Percentiles rank a stretch among this genome's conserved stretches.
Evolutionary conservation across 2,888 invertebrate species (phyloP).

Genomic region (Mythimna loreyi): DNA sequence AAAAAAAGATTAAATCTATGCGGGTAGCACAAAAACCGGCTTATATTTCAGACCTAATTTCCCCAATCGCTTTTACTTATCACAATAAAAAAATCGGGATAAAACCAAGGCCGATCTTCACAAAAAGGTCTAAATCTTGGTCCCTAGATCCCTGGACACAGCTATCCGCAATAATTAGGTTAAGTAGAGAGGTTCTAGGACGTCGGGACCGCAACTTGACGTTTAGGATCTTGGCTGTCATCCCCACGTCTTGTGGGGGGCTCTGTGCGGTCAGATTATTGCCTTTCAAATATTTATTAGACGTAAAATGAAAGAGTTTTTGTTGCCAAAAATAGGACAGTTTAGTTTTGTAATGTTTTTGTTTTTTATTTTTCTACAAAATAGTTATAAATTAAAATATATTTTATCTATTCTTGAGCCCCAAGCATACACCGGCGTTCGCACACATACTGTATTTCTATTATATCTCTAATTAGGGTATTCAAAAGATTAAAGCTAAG

Average conservation of each 20-base stretch:
- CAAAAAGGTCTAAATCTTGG: slow-evolving; percentile 21
- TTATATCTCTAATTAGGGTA: too few relatives aligned
- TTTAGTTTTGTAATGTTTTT: neutral
- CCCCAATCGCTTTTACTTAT: slow-evolving; percentile 32
- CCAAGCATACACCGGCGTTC: too few relatives aligned
- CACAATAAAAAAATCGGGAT: slow-evolving; percentile 22
- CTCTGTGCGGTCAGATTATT: slow-evolving; percentile 28
- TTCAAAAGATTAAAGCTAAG: too few relatives aligned
- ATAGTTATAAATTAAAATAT: too few relatives aligned
- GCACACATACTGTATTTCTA: too few relatives aligned
- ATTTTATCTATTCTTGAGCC: too few relatives aligned
- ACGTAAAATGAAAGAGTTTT: slow-evolving; percentile 5
- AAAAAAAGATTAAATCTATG: slow-evolving; percentile 1
- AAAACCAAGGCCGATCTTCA: slow-evolving; percentile 12
- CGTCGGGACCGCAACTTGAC: slow-evolving; percentile 44
- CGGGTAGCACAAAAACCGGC: slow-evolving; percentile 17
- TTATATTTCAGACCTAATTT: slow-evolving; percentile 39
- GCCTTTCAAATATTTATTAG: slow-evolving; percentile 20
- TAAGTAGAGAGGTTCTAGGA: slow-evolving; percentile 45
- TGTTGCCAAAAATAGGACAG: neutral
- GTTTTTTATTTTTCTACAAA: neutral
- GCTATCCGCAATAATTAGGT: slow-evolving; percentile 48
- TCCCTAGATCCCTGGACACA: slow-evolving; percentile 25
- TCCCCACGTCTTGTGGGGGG: slow-evolving; percentile 36
- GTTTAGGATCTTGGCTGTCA: slow-evolving; percentile 43